phyloP scores from a whole-genome alignment of 2,888 invertebrate species.

The Embidobia sp. region DNA sequence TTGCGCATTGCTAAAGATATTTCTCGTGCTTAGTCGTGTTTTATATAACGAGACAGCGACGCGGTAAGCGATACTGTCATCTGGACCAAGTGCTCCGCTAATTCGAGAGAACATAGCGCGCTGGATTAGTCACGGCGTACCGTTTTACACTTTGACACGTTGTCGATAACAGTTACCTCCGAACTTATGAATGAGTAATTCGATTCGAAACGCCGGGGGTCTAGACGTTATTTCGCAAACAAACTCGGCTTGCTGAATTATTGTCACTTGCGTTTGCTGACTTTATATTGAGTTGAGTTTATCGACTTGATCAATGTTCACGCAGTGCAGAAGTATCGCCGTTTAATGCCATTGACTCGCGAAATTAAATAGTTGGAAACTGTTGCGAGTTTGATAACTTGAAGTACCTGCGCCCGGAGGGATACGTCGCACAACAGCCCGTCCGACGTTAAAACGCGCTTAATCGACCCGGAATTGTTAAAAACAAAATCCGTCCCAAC shows the following conservation, averaged over 20 bases:
- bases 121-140: conserved; percentile 56
- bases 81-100: conserved; percentile 60
- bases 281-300: conserved; percentile 51
- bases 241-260: conserved; percentile 52
- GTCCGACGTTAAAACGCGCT: conserved; percentile 10
- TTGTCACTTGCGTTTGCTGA: conserved; percentile 58
- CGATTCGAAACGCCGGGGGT: conserved; percentile 49
- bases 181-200: conserved; percentile 63
- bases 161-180: conserved; percentile 60
- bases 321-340: conserved; percentile 31
- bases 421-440: conserved; percentile 8
- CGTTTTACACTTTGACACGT: conserved; percentile 60
- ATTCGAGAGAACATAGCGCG: conserved; percentile 51
- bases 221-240: conserved; percentile 47
- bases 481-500: neutral
- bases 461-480: no score
- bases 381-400: conserved; percentile 31
- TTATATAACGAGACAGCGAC: conserved; percentile 53
- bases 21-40: conserved; percentile 46
- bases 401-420: conserved; percentile 16
- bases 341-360: conserved; percentile 25
- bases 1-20: conserved; percentile 36
- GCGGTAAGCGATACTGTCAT: conserved; percentile 61
- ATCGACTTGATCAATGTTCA: conserved; percentile 47
- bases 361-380: conserved; percentile 40